These are phyloP conservation scores for Latrodectus geometricus DNA, from an alignment of 1,140 invertebrate genomes.

Conservation along the genomic window DNA sequence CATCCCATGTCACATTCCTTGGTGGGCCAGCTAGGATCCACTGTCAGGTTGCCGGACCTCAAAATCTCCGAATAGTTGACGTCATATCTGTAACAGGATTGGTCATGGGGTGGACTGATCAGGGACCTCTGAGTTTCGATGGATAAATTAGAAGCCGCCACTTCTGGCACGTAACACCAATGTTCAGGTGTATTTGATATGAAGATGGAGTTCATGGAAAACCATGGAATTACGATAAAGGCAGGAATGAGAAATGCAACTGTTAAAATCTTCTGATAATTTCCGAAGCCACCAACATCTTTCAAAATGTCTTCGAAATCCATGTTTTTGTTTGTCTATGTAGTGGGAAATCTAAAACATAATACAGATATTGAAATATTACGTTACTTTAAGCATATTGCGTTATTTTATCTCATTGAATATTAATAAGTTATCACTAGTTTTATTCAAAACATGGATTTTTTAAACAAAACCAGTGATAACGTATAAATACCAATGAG, in stretches of 20 bases:
- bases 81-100: constrained; percentile 11
- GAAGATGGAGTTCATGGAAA: constrained; percentile 70
- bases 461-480: no score
- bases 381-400: no score
- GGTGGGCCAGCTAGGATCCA: not conserved
- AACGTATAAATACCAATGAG: no score
- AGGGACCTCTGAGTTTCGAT: constrained; percentile 65
- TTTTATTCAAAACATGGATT: no score
- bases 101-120: constrained; percentile 29
- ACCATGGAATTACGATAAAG: constrained; percentile 52
- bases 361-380: no score
- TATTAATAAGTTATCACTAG: no score
- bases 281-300: constrained; percentile 75
- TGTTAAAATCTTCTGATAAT: constrained; percentile 71
- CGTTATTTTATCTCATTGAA: no score
- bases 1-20: constrained; percentile 6
- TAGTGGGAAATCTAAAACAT: no score
- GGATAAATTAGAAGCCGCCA: constrained; percentile 69
- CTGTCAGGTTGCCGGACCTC: not conserved
- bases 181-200: constrained; percentile 72
- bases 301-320: constrained; percentile 73
- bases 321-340: constrained; percentile 66
- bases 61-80: not conserved
- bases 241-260: constrained; percentile 45
- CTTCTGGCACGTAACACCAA: constrained; percentile 73